Evolutionary conservation across 2,888 invertebrate genomes (phyloP), one percentile per base, ranked within the genome.

Genomic region (Philereme transversata): DNA sequence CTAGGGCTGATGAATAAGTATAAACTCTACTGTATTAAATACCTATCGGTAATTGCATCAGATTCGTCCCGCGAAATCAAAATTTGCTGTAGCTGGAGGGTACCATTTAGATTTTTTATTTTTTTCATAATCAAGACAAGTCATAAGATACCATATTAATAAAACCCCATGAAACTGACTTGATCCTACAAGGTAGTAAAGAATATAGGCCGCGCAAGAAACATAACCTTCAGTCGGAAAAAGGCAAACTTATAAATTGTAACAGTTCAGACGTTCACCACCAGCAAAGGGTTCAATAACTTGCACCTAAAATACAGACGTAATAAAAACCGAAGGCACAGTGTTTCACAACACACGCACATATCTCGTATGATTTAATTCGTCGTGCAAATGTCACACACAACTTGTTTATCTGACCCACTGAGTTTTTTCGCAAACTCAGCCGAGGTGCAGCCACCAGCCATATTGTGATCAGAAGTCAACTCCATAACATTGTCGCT

Each of bases 321-420:
- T 8, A 57, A 62, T 50, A 63, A 64, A 67, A 62, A 59, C 40
- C 9, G 46, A 45, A 57, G 57, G 58, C 38, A 56, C 52, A 62
- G 61, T 63, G 52, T 61, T 59, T 60, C 47, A 57, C 66, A 68
- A 71, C 44, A 38, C 36, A 46, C 51, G 50, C 51, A 58, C 52
- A 65, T 51, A 64, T 60, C 50, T 46, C 55, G 60, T 63, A 67
- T 64, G 70, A 64, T 68, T 69, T 70, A 68, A 73, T 71, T 71
- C 68, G 51, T 64, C 58, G 69, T 51, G 58, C 64, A 75, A 78
- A 77, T 76, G 76, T 75, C 78, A 78, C 48, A 75, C 50, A 62
- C 56, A 53, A 72, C 68, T 67, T 68, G 70, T 68, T 77, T 67
- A 50, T 2, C 56, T 83, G 87, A 86, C 87, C 86, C 74, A 83